phyloP scores from a whole-genome alignment of 2,113 vertebrate genomes.

The Sialia sialis region DNA sequence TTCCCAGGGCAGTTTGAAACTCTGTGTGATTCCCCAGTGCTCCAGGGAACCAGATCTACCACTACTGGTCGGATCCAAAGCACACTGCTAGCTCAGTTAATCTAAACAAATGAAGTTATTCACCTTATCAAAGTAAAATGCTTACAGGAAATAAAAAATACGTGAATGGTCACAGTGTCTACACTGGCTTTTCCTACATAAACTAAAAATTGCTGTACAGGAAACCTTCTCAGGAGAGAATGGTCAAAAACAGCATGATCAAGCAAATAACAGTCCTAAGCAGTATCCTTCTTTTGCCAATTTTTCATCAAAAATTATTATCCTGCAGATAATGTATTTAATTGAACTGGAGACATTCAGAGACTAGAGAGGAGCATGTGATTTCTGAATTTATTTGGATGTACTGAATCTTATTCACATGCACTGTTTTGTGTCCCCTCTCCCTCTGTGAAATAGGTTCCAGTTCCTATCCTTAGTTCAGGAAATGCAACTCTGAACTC shows the following conservation, averaged over 20 bases:
- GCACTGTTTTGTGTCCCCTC: neutral
- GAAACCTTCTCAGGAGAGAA: neutral
- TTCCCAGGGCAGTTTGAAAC: neutral
- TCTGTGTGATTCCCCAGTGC: neutral
- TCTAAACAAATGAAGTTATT: neutral
- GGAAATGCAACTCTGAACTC: neutral
- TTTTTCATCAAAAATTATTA: neutral
- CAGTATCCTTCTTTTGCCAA: neutral
- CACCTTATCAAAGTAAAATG: neutral
- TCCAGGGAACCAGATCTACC: neutral
- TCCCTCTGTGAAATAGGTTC: neutral
- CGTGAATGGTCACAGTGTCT: neutral
- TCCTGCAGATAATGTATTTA: neutral
- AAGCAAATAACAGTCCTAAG: neutral
- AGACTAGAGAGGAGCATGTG: neutral
- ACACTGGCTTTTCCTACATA: neutral
- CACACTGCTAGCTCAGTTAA: neutral
- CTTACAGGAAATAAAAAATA: neutral
- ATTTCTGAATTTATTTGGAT: neutral
- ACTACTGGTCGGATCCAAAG: neutral
- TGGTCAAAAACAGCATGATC: neutral
- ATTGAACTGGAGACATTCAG: neutral
- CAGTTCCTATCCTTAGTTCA: neutral
- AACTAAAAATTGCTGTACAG: neutral
- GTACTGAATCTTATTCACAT: neutral